Evolutionary conservation across 2,797 vertebrate species (phyloP).

Genomic region (Esox lucius): DNA sequence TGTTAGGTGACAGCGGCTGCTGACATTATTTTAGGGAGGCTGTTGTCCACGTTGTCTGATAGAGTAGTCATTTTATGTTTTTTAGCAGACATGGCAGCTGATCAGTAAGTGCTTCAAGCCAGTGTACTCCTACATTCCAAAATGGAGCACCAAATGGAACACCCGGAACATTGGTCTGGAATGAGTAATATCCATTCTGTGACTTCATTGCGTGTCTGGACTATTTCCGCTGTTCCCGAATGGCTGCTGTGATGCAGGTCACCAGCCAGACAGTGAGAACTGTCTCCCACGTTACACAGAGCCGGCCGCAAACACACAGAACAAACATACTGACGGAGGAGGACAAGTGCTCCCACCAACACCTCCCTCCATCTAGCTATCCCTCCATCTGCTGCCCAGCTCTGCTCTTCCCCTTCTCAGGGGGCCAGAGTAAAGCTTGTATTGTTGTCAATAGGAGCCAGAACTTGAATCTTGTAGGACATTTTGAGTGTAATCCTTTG

Average conservation of each 20-base stretch:
- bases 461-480: background rate
- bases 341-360: conserved; percentile 49
- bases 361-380: conserved; percentile 15
- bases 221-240: conserved; percentile 1
- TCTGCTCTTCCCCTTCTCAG: background rate
- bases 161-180: background rate
- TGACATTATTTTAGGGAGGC: too few species aligned
- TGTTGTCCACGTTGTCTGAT: too few species aligned
- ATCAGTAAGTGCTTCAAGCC: background rate
- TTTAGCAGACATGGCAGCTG: background rate
- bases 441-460: conserved; percentile 4
- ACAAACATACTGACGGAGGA: conserved; percentile 70
- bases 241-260: conserved; percentile 25
- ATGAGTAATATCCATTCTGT: background rate
- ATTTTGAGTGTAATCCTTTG: background rate
- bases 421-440: conserved; percentile 4
- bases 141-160: conserved; percentile 2
- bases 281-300: conserved; percentile 52
- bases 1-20: too few species aligned
- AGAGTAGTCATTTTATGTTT: background rate
- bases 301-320: conserved; percentile 72
- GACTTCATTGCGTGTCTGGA: background rate
- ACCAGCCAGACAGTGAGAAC: conserved; percentile 57
- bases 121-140: background rate
- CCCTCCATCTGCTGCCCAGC: conserved; percentile 42